These are phyloP conservation scores for Ginglymostoma cirratum DNA, from an alignment of 2,113 vertebrate genomes.

Conservation along the genomic window DNA sequence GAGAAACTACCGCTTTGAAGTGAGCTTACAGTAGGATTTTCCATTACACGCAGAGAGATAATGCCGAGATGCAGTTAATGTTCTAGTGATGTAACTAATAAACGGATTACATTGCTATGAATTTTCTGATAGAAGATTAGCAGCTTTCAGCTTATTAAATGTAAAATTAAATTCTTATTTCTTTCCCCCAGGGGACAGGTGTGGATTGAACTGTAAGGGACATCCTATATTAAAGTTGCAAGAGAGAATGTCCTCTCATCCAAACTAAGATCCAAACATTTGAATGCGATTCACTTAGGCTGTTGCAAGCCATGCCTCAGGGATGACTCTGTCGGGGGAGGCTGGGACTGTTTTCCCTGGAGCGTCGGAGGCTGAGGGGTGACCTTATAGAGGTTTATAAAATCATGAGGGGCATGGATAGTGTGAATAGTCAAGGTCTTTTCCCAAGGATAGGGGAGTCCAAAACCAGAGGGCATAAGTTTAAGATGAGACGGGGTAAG, in stretches of 20 bases:
- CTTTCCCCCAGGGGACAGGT: not conserved
- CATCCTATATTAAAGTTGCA: not conserved
- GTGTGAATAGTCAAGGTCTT: too few species aligned
- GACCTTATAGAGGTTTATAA: too few species aligned
- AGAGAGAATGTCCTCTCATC: not conserved
- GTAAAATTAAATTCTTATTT: constrained; percentile 26
- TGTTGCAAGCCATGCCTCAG: not conserved
- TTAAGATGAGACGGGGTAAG: too few species aligned
- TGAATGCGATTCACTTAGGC: not conserved
- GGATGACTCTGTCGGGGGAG: too few species aligned
- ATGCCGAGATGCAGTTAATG: constrained; percentile 8
- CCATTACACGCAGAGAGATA: constrained; percentile 19
- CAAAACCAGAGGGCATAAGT: too few species aligned
- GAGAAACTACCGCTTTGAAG: not conserved
- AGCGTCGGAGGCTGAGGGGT: too few species aligned
- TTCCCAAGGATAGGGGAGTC: too few species aligned
- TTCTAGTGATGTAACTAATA: not conserved
- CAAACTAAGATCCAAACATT: not conserved
- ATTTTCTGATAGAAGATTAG: constrained; percentile 31
- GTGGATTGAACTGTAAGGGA: not conserved
- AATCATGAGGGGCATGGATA: too few species aligned
- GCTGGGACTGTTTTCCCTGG: too few species aligned
- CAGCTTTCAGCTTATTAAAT: constrained; percentile 26
- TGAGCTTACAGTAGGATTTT: not conserved
- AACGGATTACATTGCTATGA: constrained; percentile 23